phyloP scores from a whole-genome alignment of 2,797 vertebrate genomes.

The Silurus lanzhouensis region DNA sequence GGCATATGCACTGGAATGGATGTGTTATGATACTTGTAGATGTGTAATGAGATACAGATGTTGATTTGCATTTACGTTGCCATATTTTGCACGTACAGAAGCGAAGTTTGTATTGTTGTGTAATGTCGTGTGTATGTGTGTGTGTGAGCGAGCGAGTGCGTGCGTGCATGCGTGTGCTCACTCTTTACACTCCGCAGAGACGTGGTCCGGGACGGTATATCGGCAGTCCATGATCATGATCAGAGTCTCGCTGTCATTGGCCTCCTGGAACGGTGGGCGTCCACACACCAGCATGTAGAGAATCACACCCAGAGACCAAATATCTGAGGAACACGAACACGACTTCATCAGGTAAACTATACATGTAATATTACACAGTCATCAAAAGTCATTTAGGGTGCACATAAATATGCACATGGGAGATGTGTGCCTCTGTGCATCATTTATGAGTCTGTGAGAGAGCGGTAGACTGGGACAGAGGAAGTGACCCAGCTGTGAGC shows the following conservation, averaged over 20 bases:
- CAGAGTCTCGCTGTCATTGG: conserved; percentile 97
- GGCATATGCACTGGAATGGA: neutral
- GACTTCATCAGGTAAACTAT: neutral
- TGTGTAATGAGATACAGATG: neutral
- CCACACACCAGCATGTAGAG: conserved; percentile 83
- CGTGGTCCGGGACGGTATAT: conserved; percentile 86
- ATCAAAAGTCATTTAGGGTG: neutral
- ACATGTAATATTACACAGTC: neutral
- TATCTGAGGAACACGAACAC: conserved; percentile 70
- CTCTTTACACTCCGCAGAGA: conserved; percentile 91
- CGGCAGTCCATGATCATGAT: conserved; percentile 99
- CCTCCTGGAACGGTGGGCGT: conserved; percentile 94
- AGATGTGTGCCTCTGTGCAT: conserved; percentile 14
- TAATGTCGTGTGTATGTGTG: neutral
- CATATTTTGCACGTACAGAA: neutral
- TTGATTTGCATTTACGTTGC: neutral
- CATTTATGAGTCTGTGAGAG: conserved; percentile 14
- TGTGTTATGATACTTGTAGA: neutral
- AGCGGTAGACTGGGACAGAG: conserved; percentile 29
- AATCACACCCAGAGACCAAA: conserved; percentile 80
- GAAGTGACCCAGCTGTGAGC: conserved; percentile 40
- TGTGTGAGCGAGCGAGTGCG: neutral
- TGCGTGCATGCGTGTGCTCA: conserved; percentile 71
- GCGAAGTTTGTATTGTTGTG: neutral
- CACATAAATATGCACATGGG: neutral